A percentile compares a stretch with the other conserved stretches of the same genome.
Conservation (phyloP, 2,888 invertebrate genomes). For the Odontothrips loti region DNA sequence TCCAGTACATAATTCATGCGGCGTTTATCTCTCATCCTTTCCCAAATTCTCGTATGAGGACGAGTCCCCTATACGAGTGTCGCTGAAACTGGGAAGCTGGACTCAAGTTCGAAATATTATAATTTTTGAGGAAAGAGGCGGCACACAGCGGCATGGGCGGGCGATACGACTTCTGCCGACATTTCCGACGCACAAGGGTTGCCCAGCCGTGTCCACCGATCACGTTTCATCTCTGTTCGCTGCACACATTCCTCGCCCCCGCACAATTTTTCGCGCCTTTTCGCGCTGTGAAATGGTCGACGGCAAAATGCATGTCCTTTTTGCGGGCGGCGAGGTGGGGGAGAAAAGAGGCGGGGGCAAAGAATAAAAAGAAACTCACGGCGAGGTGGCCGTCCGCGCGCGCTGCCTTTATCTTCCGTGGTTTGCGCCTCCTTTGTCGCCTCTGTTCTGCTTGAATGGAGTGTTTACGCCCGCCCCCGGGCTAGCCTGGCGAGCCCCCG, state of each 20-base stretch:
- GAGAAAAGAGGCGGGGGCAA: neutral
- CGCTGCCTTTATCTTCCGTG: constrained; percentile 7
- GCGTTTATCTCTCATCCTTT: neutral
- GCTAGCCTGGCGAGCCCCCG: too few relatives aligned
- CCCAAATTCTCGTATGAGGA: neutral
- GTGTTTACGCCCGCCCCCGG: constrained; percentile 3
- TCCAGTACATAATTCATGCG: neutral
- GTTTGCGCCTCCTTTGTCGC: constrained; percentile 8
- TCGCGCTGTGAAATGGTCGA: too few relatives aligned
- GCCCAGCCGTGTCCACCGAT: neutral
- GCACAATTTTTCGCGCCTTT: too few relatives aligned
- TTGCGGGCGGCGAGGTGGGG: neutral
- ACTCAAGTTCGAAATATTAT: too few relatives aligned
- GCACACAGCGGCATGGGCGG: too few relatives aligned
- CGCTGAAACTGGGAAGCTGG: too few relatives aligned
- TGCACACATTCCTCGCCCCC: neutral
- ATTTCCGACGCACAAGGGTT: too few relatives aligned
- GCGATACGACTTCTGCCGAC: too few relatives aligned
- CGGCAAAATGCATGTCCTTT: neutral
- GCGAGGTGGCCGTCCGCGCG: neutral
- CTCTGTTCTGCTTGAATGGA: constrained; percentile 16
- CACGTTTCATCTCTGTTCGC: neutral
- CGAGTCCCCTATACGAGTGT: too few relatives aligned
- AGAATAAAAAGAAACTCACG: neutral
- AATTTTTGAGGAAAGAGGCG: too few relatives aligned